Evolutionary conservation across 2,797 vertebrate species (phyloP), one percentile per base, ranked within the genome.

Genomic region (Premnoplex brunnescens): DNA sequence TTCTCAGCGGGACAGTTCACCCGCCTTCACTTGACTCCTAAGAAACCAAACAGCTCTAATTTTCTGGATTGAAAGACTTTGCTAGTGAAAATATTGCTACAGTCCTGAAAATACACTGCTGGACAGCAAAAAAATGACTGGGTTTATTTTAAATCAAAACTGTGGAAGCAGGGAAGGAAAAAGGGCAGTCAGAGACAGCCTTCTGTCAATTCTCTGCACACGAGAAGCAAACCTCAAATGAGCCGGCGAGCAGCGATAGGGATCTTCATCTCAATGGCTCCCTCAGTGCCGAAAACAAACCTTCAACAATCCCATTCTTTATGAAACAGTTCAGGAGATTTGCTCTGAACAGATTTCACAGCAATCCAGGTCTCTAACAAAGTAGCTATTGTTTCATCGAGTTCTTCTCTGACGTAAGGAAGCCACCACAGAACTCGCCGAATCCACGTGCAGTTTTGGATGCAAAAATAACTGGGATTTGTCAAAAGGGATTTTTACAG

Each of bases 311-410:
- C 73, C 89, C 60, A 78, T 85, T 96, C 92, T 89, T 92, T 63
- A 93, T 69, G 15, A 63, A 93, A 93, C 66, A 82, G 73, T 93
- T 93, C 55, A 95, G 88, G 79, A 95, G 94, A 92, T 95, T 88
- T 96, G 51, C 66, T 71, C 69, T 43, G 39, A 95, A 93, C 82
- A 86, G 71, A 89, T 79, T 96, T 90, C 89, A 79, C 89, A 90
- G 73, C 71, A 94, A 88, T 79, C 71, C 94, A 94, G 92, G 91
- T 92, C 94, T 90, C 74, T 87, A 94, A 97, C 95, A 97, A 80
- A 96, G 93, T 46, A 79, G 74, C 48, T 60, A 82, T 94, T 97
- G 94, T 97, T 96, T 60, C 55, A 72, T 51, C 59, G 18, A 88
- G 79, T 73, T 95, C 79, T 95, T 54, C 92, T 92, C 88, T 96